Conservation (phyloP, 2,797 vertebrate genomes). For the Knipowitschia caucasica region DNA sequence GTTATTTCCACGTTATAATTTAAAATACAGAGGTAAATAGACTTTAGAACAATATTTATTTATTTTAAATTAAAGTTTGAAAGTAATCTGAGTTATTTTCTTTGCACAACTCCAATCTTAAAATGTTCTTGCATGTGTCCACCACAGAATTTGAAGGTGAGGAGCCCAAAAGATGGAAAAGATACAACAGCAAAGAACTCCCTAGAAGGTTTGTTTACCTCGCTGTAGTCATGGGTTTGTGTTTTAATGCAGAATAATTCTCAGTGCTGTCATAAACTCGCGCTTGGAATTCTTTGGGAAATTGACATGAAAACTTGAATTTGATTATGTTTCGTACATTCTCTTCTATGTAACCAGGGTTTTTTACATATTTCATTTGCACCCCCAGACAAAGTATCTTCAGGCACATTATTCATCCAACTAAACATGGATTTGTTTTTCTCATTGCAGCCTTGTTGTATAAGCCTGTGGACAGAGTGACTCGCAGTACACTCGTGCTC, state of each 20-base stretch:
- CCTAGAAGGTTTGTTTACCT: constrained; percentile 85
- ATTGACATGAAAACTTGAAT: neutral
- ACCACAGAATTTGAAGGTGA: constrained; percentile 89
- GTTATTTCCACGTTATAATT: too few relatives aligned
- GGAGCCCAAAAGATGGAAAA: constrained; percentile 90
- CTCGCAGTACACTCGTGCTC: constrained; percentile 93
- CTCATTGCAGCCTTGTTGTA: constrained; percentile 84
- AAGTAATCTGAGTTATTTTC: too few relatives aligned
- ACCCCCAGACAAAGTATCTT: neutral
- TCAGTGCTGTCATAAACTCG: neutral
- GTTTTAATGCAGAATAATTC: neutral
- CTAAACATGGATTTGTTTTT: constrained; percentile 1
- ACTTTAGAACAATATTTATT: too few relatives aligned
- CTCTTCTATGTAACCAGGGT: neutral
- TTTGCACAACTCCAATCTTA: too few relatives aligned
- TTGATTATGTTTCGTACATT: neutral
- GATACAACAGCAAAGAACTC: constrained; percentile 90
- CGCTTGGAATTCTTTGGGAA: neutral
- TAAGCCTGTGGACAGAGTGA: constrained; percentile 97
- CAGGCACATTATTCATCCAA: neutral
- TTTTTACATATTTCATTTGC: neutral
- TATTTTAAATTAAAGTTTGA: too few relatives aligned
- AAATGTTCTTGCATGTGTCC: neutral
- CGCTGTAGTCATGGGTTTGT: neutral
- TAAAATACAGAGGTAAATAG: too few relatives aligned